Conservation (phyloP, 2,888 invertebrate genomes). For the Leptinotarsa rubiginosa region DNA sequence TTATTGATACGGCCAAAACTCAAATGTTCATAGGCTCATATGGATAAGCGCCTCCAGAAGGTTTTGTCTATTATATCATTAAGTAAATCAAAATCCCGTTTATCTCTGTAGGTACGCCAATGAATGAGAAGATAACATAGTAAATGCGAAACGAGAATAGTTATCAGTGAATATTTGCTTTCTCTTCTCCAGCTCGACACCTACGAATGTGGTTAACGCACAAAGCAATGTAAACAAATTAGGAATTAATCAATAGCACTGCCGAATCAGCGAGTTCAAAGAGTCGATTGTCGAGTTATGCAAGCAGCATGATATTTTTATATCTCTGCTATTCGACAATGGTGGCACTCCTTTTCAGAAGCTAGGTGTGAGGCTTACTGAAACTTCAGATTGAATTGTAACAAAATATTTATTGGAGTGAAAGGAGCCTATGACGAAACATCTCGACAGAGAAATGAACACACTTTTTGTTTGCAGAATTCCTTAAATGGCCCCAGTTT, state of each 20-base stretch:
- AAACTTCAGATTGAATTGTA: constrained; percentile 4
- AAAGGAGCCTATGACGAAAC: neutral
- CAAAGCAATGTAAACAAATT: constrained; percentile 35
- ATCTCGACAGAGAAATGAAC: neutral
- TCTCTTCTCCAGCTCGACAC: constrained; percentile 30
- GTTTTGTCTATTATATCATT: too few relatives aligned
- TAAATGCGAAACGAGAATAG: constrained; percentile 31
- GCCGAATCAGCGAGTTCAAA: constrained; percentile 11
- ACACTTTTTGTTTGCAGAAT: neutral
- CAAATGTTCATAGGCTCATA: too few relatives aligned
- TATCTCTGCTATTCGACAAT: constrained; percentile 3
- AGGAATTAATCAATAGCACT: constrained; percentile 26
- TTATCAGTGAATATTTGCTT: constrained; percentile 30
- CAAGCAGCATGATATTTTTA: constrained; percentile 7
- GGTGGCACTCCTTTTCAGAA: constrained; percentile 18
- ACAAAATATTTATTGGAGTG: constrained; percentile 3
- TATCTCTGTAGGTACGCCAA: neutral
- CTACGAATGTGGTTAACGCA: constrained; percentile 26
- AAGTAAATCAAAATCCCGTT: too few relatives aligned
- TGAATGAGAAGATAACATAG: constrained; percentile 15
- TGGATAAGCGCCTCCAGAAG: too few relatives aligned
- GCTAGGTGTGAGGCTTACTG: constrained; percentile 10
- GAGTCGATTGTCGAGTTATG: neutral
- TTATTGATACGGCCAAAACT: too few relatives aligned
- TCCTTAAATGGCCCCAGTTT: neutral